Evolutionary conservation across 1,140 invertebrate genomes (phyloP).

Genomic region (Cherax quadricarinatus): DNA sequence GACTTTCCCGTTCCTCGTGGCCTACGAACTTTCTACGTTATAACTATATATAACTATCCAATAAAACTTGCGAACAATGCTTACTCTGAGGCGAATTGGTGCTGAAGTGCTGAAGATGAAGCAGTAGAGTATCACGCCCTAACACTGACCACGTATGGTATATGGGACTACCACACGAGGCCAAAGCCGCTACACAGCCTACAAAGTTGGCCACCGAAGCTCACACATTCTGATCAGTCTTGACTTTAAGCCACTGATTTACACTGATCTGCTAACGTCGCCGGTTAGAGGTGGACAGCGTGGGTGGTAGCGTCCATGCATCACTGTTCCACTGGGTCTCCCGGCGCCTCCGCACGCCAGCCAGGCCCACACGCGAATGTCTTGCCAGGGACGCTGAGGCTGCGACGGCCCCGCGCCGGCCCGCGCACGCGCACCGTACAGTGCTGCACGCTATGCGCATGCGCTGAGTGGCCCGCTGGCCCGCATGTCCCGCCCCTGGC

Average conservation of each 20-base stretch:
- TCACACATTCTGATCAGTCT: constrained; percentile 62
- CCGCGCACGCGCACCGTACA: constrained; percentile 54
- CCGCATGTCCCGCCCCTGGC: constrained; percentile 31
- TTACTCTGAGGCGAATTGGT: constrained; percentile 34
- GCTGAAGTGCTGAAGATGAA: background rate
- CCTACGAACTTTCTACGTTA: background rate
- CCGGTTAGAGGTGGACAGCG: constrained; percentile 46
- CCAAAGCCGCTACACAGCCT: constrained; percentile 41
- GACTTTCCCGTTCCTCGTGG: constrained; percentile 51
- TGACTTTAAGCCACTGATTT: constrained; percentile 56
- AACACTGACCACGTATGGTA: constrained; percentile 32
- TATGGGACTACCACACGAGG: constrained; percentile 18
- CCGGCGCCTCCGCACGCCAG: constrained; percentile 56
- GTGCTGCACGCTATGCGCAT: constrained; percentile 32
- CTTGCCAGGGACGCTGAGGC: constrained; percentile 58
- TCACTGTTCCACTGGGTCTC: constrained; percentile 22
- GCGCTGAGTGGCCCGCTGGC: constrained; percentile 47
- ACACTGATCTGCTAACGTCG: constrained; percentile 58
- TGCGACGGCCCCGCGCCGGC: constrained; percentile 56
- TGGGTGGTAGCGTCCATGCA: constrained; percentile 40
- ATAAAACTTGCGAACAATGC: constrained; percentile 23
- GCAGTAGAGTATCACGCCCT: background rate
- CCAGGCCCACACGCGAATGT: constrained; percentile 62
- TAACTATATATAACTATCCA: constrained; percentile 1
- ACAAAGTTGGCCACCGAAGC: constrained; percentile 23